Evolutionary conservation across 2,888 invertebrate genomes (phyloP).

Genomic region (Terebella lapidaria): DNA sequence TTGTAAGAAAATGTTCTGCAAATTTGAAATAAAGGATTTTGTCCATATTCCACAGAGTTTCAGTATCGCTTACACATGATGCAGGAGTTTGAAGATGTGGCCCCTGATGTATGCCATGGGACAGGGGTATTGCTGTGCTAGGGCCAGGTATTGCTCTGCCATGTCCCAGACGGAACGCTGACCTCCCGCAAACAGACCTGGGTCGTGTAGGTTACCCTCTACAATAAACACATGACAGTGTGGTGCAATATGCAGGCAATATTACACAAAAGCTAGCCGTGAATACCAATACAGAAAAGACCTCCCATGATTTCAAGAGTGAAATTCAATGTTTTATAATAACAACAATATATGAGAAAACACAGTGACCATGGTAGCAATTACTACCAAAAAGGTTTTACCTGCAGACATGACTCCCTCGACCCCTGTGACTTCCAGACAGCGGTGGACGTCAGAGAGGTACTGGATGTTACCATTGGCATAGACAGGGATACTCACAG

Average conservation of each 20-base stretch:
- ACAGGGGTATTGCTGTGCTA: constrained; percentile 78
- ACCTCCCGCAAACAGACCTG: constrained; percentile 71
- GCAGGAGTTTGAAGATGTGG: constrained; percentile 93
- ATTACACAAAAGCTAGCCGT: too few relatives aligned
- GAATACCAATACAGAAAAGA: too few relatives aligned
- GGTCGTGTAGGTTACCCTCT: constrained; percentile 96
- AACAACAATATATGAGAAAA: too few relatives aligned
- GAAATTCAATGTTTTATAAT: too few relatives aligned
- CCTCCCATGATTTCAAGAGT: too few relatives aligned
- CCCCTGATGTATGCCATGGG: constrained; percentile 86
- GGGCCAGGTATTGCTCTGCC: constrained; percentile 78
- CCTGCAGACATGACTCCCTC: constrained; percentile 62
- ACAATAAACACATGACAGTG: constrained; percentile 56
- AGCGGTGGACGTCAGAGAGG: constrained; percentile 77
- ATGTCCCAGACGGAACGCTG: constrained; percentile 82
- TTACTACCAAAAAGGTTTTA: constrained; percentile 21
- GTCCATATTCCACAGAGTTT: not conserved
- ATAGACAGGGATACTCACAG: constrained; percentile 85
- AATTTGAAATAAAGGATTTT: not conserved
- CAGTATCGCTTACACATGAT: constrained; percentile 75
- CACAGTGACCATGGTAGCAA: too few relatives aligned
- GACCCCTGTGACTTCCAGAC: constrained; percentile 78
- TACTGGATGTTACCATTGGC: constrained; percentile 97
- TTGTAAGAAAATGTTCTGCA: not conserved
- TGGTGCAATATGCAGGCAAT: too few relatives aligned